These are phyloP conservation scores for Cosmorhoe ocellata DNA, from an alignment of 2,888 invertebrate genomes.

Conservation along the genomic window DNA sequence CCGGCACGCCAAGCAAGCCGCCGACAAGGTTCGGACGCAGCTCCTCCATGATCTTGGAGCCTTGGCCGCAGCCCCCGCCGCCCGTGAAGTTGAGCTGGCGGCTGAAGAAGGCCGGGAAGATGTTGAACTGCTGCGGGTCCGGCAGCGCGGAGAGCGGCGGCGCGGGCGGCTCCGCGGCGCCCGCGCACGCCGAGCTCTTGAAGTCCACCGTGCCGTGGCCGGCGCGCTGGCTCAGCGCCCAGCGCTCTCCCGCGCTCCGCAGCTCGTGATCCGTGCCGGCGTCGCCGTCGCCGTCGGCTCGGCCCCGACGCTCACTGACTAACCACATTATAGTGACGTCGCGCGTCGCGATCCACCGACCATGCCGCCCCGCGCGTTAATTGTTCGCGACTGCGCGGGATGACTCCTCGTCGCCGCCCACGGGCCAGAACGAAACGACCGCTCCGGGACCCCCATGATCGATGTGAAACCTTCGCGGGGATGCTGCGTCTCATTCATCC, in stretches of 20 bases:
- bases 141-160: conserved; percentile 82
- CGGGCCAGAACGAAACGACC: conserved; percentile 70
- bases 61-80: conserved; percentile 86
- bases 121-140: conserved; percentile 93
- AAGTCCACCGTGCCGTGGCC: conserved; percentile 92
- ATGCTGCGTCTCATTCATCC: conserved; percentile 74
- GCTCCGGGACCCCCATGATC: conserved; percentile 72
- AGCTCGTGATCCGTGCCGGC: conserved; percentile 69
- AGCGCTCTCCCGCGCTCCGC: conserved; percentile 71
- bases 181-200: conserved; percentile 89
- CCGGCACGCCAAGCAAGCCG: conserved; percentile 89
- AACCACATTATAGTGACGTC: conserved; percentile 84
- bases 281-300: conserved; percentile 80
- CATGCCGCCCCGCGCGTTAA: conserved; percentile 75
- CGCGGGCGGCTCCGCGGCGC: conserved; percentile 79
- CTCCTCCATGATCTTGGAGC: conserved; percentile 92
- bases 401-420: conserved; percentile 66
- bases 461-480: conserved; percentile 72
- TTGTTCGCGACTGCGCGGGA: conserved; percentile 80
- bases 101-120: conserved; percentile 95
- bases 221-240: conserved; percentile 73
- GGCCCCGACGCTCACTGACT: conserved; percentile 85
- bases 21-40: conserved; percentile 91
- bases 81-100: conserved; percentile 92
- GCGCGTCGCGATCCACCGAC: conserved; percentile 63